These are phyloP conservation scores for Nomada flava DNA, from an alignment of 2,888 invertebrate species.

Conservation along the genomic window DNA sequence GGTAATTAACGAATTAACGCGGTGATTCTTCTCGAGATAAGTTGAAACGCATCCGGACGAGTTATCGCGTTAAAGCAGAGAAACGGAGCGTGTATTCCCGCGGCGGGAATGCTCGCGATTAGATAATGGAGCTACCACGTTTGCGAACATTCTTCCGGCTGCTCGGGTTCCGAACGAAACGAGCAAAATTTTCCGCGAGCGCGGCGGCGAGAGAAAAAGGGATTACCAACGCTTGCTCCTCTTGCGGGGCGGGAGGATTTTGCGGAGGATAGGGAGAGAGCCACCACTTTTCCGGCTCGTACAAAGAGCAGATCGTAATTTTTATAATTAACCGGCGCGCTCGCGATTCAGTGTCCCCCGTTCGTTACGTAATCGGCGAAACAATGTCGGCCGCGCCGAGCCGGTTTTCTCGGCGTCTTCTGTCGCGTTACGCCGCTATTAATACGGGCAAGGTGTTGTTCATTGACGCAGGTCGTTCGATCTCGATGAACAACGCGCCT, in stretches of 20 bases:
- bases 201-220: background rate
- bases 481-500: background rate
- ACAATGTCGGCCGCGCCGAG: background rate
- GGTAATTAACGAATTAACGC: background rate
- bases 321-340: slow-evolving; percentile 23
- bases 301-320: slow-evolving; percentile 30
- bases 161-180: background rate
- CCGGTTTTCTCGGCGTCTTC: background rate
- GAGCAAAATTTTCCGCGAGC: background rate
- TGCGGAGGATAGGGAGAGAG: too few species aligned
- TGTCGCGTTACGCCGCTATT: slow-evolving; percentile 26
- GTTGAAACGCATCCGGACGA: background rate
- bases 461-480: slow-evolving; percentile 5
- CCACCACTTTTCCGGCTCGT: background rate
- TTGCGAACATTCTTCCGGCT: slow-evolving; percentile 10
- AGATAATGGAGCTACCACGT: slow-evolving; percentile 25
- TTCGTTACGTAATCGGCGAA: slow-evolving; percentile 33
- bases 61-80: slow-evolving; percentile 4
- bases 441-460: background rate
- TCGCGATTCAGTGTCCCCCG: slow-evolving; percentile 33
- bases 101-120: slow-evolving; percentile 2
- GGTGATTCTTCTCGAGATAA: background rate
- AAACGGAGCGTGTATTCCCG: background rate
- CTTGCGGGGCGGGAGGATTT: background rate
- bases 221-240: slow-evolving; percentile 21